These are phyloP conservation scores for Pelosia muscerda DNA, from an alignment of 2,888 invertebrate species.

Conservation along the genomic window DNA sequence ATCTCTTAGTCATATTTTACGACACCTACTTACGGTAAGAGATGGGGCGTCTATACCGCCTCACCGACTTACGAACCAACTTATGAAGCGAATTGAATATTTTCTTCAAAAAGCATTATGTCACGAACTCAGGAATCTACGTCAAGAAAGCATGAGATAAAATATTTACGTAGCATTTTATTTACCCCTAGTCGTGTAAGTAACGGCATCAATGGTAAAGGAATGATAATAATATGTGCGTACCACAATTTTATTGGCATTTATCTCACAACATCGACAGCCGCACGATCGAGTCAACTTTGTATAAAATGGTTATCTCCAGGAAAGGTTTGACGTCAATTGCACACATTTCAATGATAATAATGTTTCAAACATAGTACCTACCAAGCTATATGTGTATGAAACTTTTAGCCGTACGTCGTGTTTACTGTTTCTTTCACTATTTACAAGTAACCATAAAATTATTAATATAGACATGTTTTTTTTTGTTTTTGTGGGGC, in stretches of 20 bases:
- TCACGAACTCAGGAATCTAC: not conserved
- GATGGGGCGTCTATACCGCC: too few relatives aligned
- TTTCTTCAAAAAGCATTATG: not conserved
- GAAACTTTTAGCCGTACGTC: too few relatives aligned
- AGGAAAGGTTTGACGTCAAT: not conserved
- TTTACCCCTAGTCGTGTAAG: conserved; percentile 5
- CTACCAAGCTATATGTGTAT: not conserved
- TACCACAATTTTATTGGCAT: not conserved
- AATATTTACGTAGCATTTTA: conserved; percentile 11
- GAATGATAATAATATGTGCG: not conserved
- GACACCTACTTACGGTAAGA: too few relatives aligned
- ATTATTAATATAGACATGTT: too few relatives aligned
- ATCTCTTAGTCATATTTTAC: too few relatives aligned
- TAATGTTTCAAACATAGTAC: not conserved
- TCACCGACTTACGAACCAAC: too few relatives aligned
- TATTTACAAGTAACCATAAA: not conserved
- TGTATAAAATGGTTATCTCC: too few relatives aligned
- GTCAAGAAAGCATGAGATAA: not conserved
- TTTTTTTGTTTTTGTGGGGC: too few relatives aligned
- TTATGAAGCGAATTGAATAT: not conserved
- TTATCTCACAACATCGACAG: not conserved
- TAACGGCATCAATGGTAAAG: conserved; percentile 5
- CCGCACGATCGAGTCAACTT: not conserved
- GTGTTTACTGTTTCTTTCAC: too few relatives aligned
- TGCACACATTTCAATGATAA: not conserved